Conservation (phyloP, 2,797 vertebrate genomes). For the Odontamblyopus rebecca region DNA sequence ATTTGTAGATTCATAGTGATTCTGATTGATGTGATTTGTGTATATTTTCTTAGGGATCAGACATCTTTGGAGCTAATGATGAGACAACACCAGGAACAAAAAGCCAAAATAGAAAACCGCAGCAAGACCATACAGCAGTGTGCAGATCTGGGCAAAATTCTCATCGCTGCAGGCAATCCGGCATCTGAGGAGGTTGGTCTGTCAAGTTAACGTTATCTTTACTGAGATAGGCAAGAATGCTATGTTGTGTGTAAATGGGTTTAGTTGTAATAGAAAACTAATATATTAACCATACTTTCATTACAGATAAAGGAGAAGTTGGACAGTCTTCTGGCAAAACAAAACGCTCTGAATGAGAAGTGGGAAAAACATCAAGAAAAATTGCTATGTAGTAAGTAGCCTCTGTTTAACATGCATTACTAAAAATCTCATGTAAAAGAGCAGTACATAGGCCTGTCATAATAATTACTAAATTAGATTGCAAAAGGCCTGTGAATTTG, state of each 20-base stretch:
- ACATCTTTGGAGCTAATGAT: slow-evolving; percentile 87
- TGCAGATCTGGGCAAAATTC: slow-evolving; percentile 85
- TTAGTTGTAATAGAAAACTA: slow-evolving; percentile 25
- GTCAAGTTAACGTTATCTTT: slow-evolving; percentile 10
- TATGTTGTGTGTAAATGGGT: neutral
- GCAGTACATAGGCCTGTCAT: too few species aligned
- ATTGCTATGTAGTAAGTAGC: slow-evolving; percentile 76
- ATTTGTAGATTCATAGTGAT: too few species aligned
- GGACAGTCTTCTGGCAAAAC: slow-evolving; percentile 86
- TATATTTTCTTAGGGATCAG: slow-evolving; percentile 79
- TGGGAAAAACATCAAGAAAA: slow-evolving; percentile 84
- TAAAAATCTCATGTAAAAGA: slow-evolving; percentile 3
- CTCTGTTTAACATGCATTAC: slow-evolving; percentile 16
- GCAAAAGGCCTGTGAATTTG: too few species aligned
- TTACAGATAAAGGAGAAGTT: slow-evolving; percentile 90
- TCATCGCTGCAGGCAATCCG: slow-evolving; percentile 87
- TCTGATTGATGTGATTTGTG: neutral
- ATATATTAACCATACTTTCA: slow-evolving; percentile 17
- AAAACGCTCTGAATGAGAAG: slow-evolving; percentile 86
- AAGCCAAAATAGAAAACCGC: slow-evolving; percentile 90
- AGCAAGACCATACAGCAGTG: slow-evolving; percentile 88
- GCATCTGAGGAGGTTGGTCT: slow-evolving; percentile 86
- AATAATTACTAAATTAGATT: too few species aligned
- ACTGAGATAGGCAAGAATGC: neutral
- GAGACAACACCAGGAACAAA: slow-evolving; percentile 91